Base-by-base conservation (phyloP, 1,140 invertebrate genomes). In the Delia radicum region DNA sequence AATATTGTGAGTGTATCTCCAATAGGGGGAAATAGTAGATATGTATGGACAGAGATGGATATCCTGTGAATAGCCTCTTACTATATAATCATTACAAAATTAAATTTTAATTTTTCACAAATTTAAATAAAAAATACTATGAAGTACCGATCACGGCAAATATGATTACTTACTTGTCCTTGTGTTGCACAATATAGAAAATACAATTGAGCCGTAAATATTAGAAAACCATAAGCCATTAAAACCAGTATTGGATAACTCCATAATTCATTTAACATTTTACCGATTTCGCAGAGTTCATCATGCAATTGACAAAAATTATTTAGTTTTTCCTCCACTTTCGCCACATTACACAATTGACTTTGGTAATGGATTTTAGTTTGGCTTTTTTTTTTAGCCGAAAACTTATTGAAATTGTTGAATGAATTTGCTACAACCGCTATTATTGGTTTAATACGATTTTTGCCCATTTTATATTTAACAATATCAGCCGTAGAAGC, bases 211-310 rank as follows among this genome's bases (percentile, higher is more conserved):
- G 85, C 85, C 28, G 85, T 86, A 31, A 86, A 85, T 69, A 82
- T 85, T 0, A 86, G 77, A 76, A 86, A 86, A 0, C 85, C 85
- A 75, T 86, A 85, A 15, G 85, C 85, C 85, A 86, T 86, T 5
- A 86, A 24, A 0, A 85, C 78, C 10, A 86, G 74, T 28, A 86
- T 86, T 0, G 85, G 85, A 80, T 85, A 84, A 65, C 85, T 86
- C 82, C 85, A 86, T 21, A 86, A 73, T 27, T 80, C 82, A 73
- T 86, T 86, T 65, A 85, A 76, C 6, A 78, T 76, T 73, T 86
- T 86, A 42, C 82, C 85, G 67, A 86, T 85, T 76, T 86, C 85
- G 29, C 85, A 86, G 29, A 86, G 80, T 76, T 86, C 85, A 77
- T 86, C 85, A 18, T 86, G 85, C 21, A 86, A 77, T 74, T 85